These are phyloP conservation scores for Listronotus oregonensis DNA, from an alignment of 1,140 invertebrate genomes.

Conservation along the genomic window DNA sequence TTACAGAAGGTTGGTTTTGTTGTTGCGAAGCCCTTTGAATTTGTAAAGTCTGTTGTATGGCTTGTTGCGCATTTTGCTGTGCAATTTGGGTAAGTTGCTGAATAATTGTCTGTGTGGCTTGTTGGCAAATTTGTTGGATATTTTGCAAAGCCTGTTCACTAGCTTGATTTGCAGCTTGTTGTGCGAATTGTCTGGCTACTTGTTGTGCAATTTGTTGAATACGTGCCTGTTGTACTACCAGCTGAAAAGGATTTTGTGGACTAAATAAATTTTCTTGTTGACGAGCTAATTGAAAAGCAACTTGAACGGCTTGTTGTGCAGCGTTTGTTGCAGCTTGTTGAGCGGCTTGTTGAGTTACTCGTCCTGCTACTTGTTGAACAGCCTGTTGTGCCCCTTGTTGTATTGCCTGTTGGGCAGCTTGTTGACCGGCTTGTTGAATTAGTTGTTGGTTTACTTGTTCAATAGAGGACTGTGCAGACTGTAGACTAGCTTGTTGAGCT, in stretches of 20 bases:
- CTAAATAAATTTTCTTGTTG: background rate
- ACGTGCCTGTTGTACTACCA: background rate
- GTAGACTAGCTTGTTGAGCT: too few relatives aligned
- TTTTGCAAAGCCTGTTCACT: background rate
- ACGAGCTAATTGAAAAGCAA: background rate
- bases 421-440: background rate
- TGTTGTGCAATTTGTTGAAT: background rate
- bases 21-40: background rate
- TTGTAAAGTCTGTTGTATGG: background rate
- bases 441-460: background rate
- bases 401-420: background rate
- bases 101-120: too few relatives aligned
- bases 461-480: too few relatives aligned
- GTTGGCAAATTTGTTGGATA: too few relatives aligned
- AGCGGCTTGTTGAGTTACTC: background rate
- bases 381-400: background rate
- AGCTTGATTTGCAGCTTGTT: background rate
- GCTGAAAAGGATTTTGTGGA: background rate
- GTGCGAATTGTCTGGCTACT: background rate
- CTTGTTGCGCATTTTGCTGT: background rate
- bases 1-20: too few relatives aligned
- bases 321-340: background rate
- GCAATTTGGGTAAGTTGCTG: background rate
- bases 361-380: background rate
- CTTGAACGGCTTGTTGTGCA: constrained; percentile 2